Evolutionary conservation across 2,888 invertebrate genomes (phyloP).

Genomic region (Chloroclystis v-ata): DNA sequence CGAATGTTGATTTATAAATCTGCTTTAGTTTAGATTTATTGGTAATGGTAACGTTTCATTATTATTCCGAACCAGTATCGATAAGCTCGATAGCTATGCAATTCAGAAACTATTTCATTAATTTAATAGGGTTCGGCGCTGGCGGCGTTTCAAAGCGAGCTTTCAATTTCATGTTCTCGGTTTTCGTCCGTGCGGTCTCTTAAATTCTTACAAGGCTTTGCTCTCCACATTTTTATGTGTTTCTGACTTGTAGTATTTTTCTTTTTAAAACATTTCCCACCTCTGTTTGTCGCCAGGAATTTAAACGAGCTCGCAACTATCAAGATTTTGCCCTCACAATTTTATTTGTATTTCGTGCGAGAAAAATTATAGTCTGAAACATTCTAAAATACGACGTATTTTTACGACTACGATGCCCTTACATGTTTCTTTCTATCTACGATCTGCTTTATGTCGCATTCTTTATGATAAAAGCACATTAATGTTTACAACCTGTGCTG

Average conservation of each 20-base stretch:
- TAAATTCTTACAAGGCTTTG: conserved; percentile 69
- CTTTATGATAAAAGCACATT: conserved; percentile 17
- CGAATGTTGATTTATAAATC: conserved; percentile 43
- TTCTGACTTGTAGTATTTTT: conserved; percentile 43
- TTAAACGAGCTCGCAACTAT: conserved; percentile 62
- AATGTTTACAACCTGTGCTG: conserved; percentile 15
- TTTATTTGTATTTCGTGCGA: conserved; percentile 46
- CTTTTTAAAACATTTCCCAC: conserved; percentile 56
- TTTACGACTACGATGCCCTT: conserved; percentile 28
- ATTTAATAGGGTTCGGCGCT: conserved; percentile 58
- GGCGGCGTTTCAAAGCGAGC: conserved; percentile 52
- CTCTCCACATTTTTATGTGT: conserved; percentile 65
- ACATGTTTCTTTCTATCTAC: conserved; percentile 33
- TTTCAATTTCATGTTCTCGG: conserved; percentile 62
- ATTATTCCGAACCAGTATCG: conserved; percentile 13
- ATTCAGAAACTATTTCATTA: conserved; percentile 42
- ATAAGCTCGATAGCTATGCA: conserved; percentile 6
- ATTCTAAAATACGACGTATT: conserved; percentile 40
- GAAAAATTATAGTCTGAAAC: conserved; percentile 45
- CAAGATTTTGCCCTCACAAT: conserved; percentile 43
- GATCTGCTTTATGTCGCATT: conserved; percentile 36
- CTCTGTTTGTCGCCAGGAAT: conserved; percentile 56
- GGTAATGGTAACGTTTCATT: conserved; percentile 30
- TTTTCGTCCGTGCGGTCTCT: conserved; percentile 53
- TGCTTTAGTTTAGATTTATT: conserved; percentile 37